Evolutionary conservation across 2,797 vertebrate species (phyloP).

Genomic region (Sebastes kiyomatsui): DNA sequence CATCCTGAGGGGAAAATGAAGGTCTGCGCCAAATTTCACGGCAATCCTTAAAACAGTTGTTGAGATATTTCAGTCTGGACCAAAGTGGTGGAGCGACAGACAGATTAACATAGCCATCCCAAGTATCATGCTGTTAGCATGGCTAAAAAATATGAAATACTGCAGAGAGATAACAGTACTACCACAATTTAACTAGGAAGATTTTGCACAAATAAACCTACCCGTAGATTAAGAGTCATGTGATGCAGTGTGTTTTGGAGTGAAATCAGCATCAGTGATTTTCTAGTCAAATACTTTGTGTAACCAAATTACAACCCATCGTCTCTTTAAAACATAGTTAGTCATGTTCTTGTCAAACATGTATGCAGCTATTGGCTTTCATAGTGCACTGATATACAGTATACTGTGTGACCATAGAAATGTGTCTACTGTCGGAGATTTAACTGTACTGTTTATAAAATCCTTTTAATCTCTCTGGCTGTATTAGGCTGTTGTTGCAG

Average conservation of each 20-base stretch:
- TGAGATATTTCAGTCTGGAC: not conserved
- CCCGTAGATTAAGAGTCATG: not conserved
- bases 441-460: not conserved
- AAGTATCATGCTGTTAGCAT: not conserved
- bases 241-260: not conserved
- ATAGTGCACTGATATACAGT: not conserved
- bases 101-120: not conserved
- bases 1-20: not conserved
- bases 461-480: slow-evolving; percentile 25
- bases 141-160: not conserved
- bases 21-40: not conserved
- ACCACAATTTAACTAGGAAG: not conserved
- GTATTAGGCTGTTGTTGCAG: slow-evolving; percentile 10
- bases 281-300: not conserved
- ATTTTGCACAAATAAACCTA: not conserved
- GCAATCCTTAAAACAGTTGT: not conserved
- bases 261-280: not conserved
- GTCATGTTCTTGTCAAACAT: not conserved
- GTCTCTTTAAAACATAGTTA: not conserved
- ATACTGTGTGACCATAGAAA: not conserved
- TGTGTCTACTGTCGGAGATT: not conserved
- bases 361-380: not conserved
- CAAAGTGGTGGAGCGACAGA: not conserved
- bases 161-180: not conserved
- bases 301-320: not conserved